Evolutionary conservation across 1,140 invertebrate genomes (phyloP).

Genomic region (Diabrotica undecimpunctata): DNA sequence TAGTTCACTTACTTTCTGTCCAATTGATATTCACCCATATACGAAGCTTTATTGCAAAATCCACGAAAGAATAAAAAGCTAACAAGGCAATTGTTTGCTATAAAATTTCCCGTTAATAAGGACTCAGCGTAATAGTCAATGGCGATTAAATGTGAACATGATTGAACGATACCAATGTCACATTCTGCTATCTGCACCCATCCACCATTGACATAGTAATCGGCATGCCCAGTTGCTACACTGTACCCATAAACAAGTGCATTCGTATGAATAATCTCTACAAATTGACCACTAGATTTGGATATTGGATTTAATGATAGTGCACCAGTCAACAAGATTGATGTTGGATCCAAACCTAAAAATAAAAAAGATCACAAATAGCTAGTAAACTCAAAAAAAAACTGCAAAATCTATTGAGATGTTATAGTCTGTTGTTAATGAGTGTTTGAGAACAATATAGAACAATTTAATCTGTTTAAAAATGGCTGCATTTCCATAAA

Average conservation of each 20-base stretch:
- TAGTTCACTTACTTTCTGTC: slow-evolving; percentile 3
- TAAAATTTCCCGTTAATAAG: slow-evolving; percentile 3
- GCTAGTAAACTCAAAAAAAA: too few relatives aligned
- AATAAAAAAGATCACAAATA: not conserved
- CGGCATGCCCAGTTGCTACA: slow-evolving; percentile 1
- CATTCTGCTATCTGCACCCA: slow-evolving; percentile 2
- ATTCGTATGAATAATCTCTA: slow-evolving; percentile 8
- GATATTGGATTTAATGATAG: not conserved
- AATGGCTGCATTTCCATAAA: too few relatives aligned
- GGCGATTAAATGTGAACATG: not conserved
- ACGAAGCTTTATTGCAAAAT: not conserved
- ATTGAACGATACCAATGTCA: too few relatives aligned
- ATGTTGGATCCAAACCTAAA: slow-evolving; percentile 4
- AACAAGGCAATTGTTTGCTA: not conserved
- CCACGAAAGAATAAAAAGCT: too few relatives aligned
- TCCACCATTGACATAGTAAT: slow-evolving; percentile 8
- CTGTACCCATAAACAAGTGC: not conserved
- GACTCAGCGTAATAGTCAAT: not conserved
- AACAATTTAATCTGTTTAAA: too few relatives aligned
- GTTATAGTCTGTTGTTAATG: too few relatives aligned
- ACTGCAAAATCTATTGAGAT: too few relatives aligned
- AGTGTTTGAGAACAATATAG: too few relatives aligned
- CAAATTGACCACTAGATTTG: not conserved
- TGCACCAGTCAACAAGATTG: not conserved
- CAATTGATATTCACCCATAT: slow-evolving; percentile 6